These are phyloP conservation scores for Pseudotriccus pelzelni DNA, from an alignment of 2,797 vertebrate species.

Conservation along the genomic window DNA sequence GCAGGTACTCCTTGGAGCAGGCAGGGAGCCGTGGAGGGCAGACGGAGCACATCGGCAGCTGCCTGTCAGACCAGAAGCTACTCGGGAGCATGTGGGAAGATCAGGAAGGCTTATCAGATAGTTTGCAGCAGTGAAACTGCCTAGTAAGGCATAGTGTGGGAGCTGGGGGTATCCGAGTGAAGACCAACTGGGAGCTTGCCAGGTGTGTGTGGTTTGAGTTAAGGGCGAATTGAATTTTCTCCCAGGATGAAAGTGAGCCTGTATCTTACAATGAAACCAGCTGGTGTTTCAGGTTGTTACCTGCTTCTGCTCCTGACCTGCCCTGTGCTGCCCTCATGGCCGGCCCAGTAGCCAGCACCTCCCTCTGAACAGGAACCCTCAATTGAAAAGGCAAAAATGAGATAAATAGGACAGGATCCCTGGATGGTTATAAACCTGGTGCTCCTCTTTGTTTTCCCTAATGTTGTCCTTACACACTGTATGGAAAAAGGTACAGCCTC, in stretches of 20 bases:
- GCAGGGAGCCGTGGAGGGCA: neutral
- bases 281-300: slow-evolving; percentile 28
- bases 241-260: slow-evolving; percentile 28
- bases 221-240: neutral
- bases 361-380: neutral
- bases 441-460: neutral
- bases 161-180: slow-evolving; percentile 16
- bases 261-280: neutral
- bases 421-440: neutral
- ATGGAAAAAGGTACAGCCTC: neutral
- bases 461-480: neutral
- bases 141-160: slow-evolving; percentile 43
- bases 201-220: slow-evolving; percentile 15
- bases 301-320: neutral
- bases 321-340: neutral
- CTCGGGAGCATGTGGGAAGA: slow-evolving; percentile 19
- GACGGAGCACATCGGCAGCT: neutral
- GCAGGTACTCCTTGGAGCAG: neutral
- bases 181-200: slow-evolving; percentile 24
- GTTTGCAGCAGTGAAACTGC: slow-evolving; percentile 26
- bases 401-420: neutral
- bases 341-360: neutral
- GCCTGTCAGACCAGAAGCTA: slow-evolving; percentile 1
- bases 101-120: slow-evolving; percentile 58
- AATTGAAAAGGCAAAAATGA: neutral